phyloP scores from a whole-genome alignment of 53 echinoderm and acorn worm genomes.

The Holothuria scabra region DNA sequence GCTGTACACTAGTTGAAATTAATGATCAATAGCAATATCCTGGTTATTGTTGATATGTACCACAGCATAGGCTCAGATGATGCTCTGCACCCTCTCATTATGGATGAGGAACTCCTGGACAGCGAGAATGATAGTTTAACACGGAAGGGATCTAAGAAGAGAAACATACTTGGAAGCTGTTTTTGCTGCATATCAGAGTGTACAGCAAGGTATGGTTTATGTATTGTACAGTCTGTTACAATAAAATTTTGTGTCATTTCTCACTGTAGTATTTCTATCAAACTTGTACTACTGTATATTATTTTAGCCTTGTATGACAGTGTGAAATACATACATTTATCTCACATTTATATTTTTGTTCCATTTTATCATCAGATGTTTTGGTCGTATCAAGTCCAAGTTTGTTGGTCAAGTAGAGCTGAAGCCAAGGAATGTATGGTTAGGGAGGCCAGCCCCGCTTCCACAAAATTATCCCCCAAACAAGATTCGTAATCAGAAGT shows the following conservation, averaged over 20 bases:
- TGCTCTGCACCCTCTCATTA: slow-evolving; percentile 75
- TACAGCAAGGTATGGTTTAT: slow-evolving; percentile 38
- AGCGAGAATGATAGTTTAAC: slow-evolving; percentile 92
- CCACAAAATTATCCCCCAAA: slow-evolving; percentile 86
- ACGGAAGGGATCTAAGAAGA: slow-evolving; percentile 64
- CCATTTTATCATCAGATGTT: slow-evolving; percentile 59
- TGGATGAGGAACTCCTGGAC: slow-evolving; percentile 94
- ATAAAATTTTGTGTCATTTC: background rate
- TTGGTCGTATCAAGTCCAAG: slow-evolving; percentile 61
- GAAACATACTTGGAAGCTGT: slow-evolving; percentile 43
- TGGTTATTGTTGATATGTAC: background rate
- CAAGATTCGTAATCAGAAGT: slow-evolving; percentile 98
- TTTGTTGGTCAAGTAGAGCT: slow-evolving; percentile 79
- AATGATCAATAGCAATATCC: too few species aligned
- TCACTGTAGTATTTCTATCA: background rate
- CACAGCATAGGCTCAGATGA: slow-evolving; percentile 80
- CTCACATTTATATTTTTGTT: too few species aligned
- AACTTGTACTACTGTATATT: too few species aligned
- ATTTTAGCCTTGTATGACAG: too few species aligned
- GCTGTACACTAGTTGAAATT: background rate
- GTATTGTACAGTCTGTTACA: background rate
- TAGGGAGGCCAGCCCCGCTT: slow-evolving; percentile 74
- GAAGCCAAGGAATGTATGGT: slow-evolving; percentile 85
- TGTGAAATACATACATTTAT: too few species aligned
- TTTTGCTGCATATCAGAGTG: slow-evolving; percentile 50